Base-by-base conservation (phyloP, 2,797 vertebrate genomes). In the Muscicapa striata region DNA sequence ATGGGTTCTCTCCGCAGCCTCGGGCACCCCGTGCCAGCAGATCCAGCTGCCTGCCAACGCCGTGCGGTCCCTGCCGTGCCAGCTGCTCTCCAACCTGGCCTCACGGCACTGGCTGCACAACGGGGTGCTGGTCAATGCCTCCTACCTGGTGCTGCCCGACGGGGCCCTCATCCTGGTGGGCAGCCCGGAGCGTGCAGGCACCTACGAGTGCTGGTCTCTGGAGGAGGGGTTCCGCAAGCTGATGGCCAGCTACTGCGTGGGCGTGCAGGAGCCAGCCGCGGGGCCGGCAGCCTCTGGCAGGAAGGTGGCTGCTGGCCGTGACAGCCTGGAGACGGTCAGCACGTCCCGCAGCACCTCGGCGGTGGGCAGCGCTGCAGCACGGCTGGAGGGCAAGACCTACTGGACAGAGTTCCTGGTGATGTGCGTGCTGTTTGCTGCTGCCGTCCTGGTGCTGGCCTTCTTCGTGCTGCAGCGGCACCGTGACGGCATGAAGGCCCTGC, bases 371-470 rank as follows among this genome's bases (percentile, higher is more conserved):
- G 94, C 94, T 10, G 98, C 98, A 0, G 97, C 98, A 1, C 98
- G 97, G 94, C 96, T 98, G 55, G 97, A 97, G 2, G 98, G 98
- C 77, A 99, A 98, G 96, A 99, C 98, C 52, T 99, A 99, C 97
- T 99, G 99, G 99, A 99, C 98, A 0, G 99, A 99, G 97, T 98
- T 99, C 93, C 97, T 99, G 43, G 98, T 99, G 79, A 99, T 99
- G 96, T 99, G 98, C 0, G 94, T 97, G 24, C 98, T 99, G 24
- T 98, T 99, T 1, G 98, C 95, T 0, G 94, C 98, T 0, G 98
- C 98, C 0, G 74, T 99, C 54, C 94, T 99, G 6, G 97, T 98
- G 58, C 97, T 99, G 78, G 96, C 98, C 10, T 91, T 99, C 15
- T 98, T 99, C 19, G 94, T 99, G 41, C 96, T 99, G 66, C 99